Evolutionary conservation across 2,113 vertebrate species (phyloP).

Genomic region (Corythaixoides concolor): DNA sequence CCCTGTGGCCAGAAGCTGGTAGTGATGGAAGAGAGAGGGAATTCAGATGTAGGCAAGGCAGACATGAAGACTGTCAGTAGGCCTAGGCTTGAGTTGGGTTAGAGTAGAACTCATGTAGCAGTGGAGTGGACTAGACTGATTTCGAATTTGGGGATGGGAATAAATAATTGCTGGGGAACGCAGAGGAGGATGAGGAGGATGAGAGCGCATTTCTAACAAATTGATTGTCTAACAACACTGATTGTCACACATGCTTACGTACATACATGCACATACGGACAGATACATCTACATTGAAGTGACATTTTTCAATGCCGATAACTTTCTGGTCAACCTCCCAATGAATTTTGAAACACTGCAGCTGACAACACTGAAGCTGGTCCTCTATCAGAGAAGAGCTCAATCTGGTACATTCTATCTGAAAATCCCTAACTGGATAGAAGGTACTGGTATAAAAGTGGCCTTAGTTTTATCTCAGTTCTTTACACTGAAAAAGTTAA

Average conservation of each 20-base stretch:
- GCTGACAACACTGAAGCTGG: not conserved
- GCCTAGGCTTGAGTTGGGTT: not conserved
- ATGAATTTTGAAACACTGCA: not conserved
- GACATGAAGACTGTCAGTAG: not conserved
- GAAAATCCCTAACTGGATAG: not conserved
- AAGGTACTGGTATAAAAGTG: not conserved
- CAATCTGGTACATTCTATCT: not conserved
- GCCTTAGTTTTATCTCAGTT: not conserved
- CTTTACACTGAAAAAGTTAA: not conserved
- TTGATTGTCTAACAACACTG: too few species aligned
- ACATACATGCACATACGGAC: accelerated
- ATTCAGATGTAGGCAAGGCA: accelerated
- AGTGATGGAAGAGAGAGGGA: not conserved
- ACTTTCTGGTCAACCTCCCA: not conserved
- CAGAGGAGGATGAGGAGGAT: not conserved
- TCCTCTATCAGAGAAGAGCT: not conserved
- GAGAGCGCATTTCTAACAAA: too few species aligned
- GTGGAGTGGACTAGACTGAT: not conserved
- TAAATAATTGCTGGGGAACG: not conserved
- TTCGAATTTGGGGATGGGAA: not conserved
- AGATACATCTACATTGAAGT: not conserved
- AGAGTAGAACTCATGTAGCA: not conserved
- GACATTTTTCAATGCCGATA: not conserved
- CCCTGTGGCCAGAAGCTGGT: not conserved
- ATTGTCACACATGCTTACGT: not conserved